Evolutionary conservation across 2,888 invertebrate species (phyloP).

Genomic region (Polyommatus iphigenia): DNA sequence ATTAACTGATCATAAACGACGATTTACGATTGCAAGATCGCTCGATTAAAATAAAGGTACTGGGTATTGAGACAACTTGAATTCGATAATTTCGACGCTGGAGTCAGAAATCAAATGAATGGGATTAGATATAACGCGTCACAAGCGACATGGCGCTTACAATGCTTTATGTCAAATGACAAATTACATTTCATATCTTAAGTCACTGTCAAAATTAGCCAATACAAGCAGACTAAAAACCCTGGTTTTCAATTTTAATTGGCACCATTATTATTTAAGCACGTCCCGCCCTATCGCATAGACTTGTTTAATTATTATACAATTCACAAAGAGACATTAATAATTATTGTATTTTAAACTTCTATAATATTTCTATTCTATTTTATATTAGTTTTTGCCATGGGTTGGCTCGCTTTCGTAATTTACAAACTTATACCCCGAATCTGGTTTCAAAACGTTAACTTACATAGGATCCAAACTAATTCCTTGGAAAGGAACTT

Average conservation of each 20-base stretch:
- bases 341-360: neutral
- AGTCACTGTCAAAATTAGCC: neutral
- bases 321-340: conserved; percentile 4
- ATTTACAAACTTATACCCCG: neutral
- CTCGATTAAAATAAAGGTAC: conserved; percentile 18
- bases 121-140: neutral
- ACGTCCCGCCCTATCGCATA: conserved; percentile 23
- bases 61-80: neutral
- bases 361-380: neutral
- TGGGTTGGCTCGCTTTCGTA: neutral
- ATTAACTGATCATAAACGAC: conserved; percentile 24
- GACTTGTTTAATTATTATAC: conserved; percentile 15
- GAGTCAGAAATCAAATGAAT: neutral
- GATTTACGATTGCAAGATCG: conserved; percentile 22
- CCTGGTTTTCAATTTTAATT: neutral
- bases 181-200: neutral
- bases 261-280: conserved; percentile 13
- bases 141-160: too few species aligned
- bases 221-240: neutral
- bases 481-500: too few species aligned
- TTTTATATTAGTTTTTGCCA: neutral
- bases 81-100: too few species aligned
- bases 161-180: too few species aligned
- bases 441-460: neutral
- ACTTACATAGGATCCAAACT: too few species aligned